These are phyloP conservation scores for Dynastes hyllus DNA, from an alignment of 2,888 invertebrate genomes.

Conservation along the genomic window DNA sequence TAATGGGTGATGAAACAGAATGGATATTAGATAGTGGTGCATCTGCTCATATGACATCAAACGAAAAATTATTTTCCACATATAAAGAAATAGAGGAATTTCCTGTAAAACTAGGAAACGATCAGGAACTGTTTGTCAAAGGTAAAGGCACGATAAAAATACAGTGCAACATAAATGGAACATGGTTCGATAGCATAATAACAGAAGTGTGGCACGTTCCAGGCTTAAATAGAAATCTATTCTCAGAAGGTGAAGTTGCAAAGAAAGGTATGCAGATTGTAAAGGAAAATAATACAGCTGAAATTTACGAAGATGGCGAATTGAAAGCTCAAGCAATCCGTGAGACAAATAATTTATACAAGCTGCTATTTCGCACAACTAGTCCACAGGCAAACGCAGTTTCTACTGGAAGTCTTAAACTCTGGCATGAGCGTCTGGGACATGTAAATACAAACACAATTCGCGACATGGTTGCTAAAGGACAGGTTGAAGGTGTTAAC, in stretches of 20 bases:
- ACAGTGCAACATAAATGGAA: conserved; percentile 60
- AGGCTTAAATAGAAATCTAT: conserved; percentile 62
- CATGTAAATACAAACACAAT: conserved; percentile 58
- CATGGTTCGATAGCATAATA: conserved; percentile 53
- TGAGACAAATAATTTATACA: conserved; percentile 58
- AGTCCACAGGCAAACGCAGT: no score
- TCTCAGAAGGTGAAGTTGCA: conserved; percentile 63
- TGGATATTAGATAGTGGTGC: no score
- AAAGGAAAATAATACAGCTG: conserved; percentile 56
- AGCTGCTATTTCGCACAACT: conserved; percentile 56
- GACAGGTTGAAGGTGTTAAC: conserved; percentile 52
- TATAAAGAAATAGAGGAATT: no score
- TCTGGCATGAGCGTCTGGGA: conserved; percentile 60
- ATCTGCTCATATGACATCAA: no score
- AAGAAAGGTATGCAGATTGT: conserved; percentile 59
- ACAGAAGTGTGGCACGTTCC: conserved; percentile 64
- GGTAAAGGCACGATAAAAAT: conserved; percentile 59
- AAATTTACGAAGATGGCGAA: conserved; percentile 56
- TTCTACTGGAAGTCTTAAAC: conserved; percentile 52
- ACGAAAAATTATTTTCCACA: no score
- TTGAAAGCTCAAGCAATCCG: conserved; percentile 54
- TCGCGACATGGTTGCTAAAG: conserved; percentile 53
- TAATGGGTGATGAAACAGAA: no score
- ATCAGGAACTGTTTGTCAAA: not conserved
- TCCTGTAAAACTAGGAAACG: no score